phyloP scores from a whole-genome alignment of 2,113 vertebrate species.

The Corvus hawaiiensis region DNA sequence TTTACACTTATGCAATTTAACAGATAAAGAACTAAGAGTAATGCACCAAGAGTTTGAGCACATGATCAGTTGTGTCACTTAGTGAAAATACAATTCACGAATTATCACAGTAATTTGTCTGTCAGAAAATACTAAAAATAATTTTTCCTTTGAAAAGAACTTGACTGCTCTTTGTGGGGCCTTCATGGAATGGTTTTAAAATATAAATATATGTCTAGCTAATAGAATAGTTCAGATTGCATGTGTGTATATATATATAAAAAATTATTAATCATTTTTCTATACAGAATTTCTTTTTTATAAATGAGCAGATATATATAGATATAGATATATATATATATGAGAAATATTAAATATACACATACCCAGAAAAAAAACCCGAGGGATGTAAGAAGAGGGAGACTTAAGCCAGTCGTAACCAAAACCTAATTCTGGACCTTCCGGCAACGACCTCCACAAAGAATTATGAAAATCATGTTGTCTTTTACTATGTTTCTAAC shows the following conservation, averaged over 20 bases:
- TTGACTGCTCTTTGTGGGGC: background rate
- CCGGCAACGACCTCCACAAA: background rate
- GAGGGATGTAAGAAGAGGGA: background rate
- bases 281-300: background rate
- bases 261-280: background rate
- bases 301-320: background rate
- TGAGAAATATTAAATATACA: background rate
- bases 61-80: background rate
- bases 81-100: background rate
- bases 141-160: background rate
- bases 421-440: background rate
- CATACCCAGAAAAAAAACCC: background rate
- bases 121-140: background rate
- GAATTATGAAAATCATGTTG: background rate
- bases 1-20: background rate
- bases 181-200: background rate
- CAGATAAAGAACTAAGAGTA: background rate
- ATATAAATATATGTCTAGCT: background rate
- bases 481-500: background rate
- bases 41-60: background rate
- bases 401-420: background rate
- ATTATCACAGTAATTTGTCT: background rate
- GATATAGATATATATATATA: too few species aligned
- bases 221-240: background rate
- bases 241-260: background rate